Evolutionary conservation across 2,888 invertebrate genomes (phyloP), one percentile per base, ranked within the genome.

Genomic region (Netelia fuscicornis): DNA sequence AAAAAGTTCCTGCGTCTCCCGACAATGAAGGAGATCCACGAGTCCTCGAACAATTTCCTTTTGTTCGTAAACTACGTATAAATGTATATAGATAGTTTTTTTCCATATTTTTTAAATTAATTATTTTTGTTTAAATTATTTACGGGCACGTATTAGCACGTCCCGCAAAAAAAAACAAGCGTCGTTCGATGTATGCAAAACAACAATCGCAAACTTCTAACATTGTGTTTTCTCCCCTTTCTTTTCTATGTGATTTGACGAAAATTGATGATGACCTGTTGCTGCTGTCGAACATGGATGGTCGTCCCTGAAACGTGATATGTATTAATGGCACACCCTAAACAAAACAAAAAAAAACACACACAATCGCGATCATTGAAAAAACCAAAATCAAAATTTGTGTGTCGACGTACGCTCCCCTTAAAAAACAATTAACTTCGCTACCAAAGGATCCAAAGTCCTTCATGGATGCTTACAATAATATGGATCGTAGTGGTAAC

Each of bases 241-340:
- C 92, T 94, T 93, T 94, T 94, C 94, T 94, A 94, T 94, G 94
- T 94, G 93, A 93, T 93, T 91, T 93, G 93, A 93, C 93, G 93
- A 92, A 93, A 93, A 93, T 93, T 93, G 93, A 93, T 91, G 93
- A 93, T 93, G 93, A 93, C 93, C 93, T 92, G 91, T 83, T 92
- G 93, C 93, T 93, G 94, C 94, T 93, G 93, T 93, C 91, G 91
- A 92, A 92, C 93, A 92, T 92, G 94, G 93, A 94, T 93, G 93
- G 90, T 93, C 93, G 88, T 89, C 30, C 92, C 91, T 90, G 91
- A 92, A 91, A 90, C 89, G 88, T 92, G 88, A 91, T 91, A 91
- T 90, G 85, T 90, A 90, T 91, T 91, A 87, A 89, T 87, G 91
- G 89, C 90, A 89, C 89, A 90, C 86, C 86, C 84, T 30, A 30